phyloP scores from a whole-genome alignment of 2,797 vertebrate species.

The Eospalax fontanierii region DNA sequence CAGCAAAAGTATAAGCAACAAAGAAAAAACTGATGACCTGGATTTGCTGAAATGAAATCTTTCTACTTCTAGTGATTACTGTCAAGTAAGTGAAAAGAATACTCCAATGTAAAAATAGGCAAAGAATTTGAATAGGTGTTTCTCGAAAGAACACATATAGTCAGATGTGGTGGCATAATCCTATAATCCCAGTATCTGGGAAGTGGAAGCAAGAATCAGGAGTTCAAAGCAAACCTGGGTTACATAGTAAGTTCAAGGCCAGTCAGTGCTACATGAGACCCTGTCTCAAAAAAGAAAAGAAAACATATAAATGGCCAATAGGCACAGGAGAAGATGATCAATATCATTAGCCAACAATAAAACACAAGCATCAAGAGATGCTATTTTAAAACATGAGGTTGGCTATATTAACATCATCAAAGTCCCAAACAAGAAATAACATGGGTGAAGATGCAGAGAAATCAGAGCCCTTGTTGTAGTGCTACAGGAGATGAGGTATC shows the following conservation, averaged over 20 bases:
- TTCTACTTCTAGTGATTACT: neutral
- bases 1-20: neutral
- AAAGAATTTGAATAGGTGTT: neutral
- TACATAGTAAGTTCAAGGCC: neutral
- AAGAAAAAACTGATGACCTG: neutral
- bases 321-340: neutral
- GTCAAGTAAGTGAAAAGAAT: slow-evolving; percentile 18
- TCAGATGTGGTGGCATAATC: neutral
- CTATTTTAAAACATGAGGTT: neutral
- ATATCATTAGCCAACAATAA: neutral
- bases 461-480: neutral
- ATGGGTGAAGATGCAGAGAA: neutral
- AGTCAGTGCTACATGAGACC: neutral
- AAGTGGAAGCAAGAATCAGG: neutral
- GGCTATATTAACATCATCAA: neutral
- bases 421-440: neutral
- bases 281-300: neutral
- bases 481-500: neutral
- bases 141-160: neutral
- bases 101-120: neutral
- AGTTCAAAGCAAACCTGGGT: neutral
- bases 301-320: no score
- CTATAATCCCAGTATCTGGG: neutral
- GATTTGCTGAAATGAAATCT: slow-evolving; percentile 24
- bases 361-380: neutral